Evolutionary conservation across 1,140 invertebrate species (phyloP), one percentile per base, ranked within the genome.

Genomic region (Aphelinus atriplicis): DNA sequence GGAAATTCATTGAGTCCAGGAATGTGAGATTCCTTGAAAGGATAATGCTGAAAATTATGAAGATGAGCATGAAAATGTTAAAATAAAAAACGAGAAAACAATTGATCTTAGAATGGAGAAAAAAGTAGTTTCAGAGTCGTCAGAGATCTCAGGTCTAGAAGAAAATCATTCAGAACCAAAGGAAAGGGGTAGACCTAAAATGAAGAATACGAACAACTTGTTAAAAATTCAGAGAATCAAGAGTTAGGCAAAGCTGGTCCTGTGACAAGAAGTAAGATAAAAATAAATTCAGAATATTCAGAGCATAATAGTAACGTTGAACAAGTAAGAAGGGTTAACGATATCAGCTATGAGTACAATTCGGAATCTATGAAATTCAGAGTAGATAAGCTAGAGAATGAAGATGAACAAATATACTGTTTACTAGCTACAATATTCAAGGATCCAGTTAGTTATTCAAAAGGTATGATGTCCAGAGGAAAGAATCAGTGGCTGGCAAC

Each of bases 381-480:
- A 57, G 53, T 1, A 55, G n/a, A n/a, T n/a, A 57, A 57, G 4
- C 56, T n/a, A 57, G 26, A 1, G 10, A 46, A 3, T 57, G 43
- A 50, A 42, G 50, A 57, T 58, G 60, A 75, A 65, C 2, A 69
- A 9, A 56, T 57, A 63, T 51, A 56, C 7, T 43, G 58, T 9
- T n/a, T 60, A 42, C 57, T 60, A 26, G n/a, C 57, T 3, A 60
- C n/a, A 7, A 42, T 60, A 26, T 42, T 26, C 1, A 42, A 42
- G 2, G 57, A 60, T 26, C 42, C 57, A 1, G 3, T 26, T 26
- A 60, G n/a, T 3, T 57, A 68, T 57, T n/a, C 6, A 68, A 66
- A 48, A 7, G 61, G n/a, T 50, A 72, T 60, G 9, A 60, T 2
- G 3, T 60, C 57, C 1, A 26, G n/a, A 6, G 57, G 43, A 3